Conservation (phyloP, 1,140 invertebrate species). For the Psilanteris sp. region DNA sequence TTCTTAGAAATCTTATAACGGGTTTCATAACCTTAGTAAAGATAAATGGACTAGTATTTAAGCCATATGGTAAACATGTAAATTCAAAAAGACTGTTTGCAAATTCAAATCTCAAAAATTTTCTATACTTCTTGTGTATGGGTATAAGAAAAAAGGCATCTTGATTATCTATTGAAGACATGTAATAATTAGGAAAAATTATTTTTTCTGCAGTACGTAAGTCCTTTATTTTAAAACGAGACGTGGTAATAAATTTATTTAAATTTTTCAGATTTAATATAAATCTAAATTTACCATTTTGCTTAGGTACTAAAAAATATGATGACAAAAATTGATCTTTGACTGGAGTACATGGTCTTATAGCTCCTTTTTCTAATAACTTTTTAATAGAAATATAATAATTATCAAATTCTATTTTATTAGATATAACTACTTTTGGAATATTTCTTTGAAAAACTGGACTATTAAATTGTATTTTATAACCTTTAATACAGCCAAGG, state of each 20-base stretch:
- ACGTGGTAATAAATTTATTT: not conserved
- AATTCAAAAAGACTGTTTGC: constrained; percentile 30
- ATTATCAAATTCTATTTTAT: not conserved
- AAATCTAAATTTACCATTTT: not conserved
- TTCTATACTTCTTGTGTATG: too few species aligned
- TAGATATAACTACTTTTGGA: not conserved
- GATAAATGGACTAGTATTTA: constrained; percentile 12
- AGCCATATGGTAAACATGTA: constrained; percentile 28
- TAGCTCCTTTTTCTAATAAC: too few species aligned
- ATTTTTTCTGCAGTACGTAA: not conserved
- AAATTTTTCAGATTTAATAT: constrained; percentile 11
- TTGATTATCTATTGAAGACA: not conserved
- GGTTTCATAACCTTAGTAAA: constrained; percentile 47
- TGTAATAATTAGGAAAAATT: not conserved
- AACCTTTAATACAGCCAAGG: not conserved
- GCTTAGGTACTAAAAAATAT: not conserved
- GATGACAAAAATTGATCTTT: not conserved
- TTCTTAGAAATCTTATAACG: constrained; percentile 5
- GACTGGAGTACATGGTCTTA: too few species aligned
- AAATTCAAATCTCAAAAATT: constrained; percentile 11
- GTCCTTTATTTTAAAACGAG: constrained; percentile 7
- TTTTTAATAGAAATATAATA: too few species aligned
- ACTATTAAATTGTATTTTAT: not conserved
- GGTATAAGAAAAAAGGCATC: constrained; percentile 1
- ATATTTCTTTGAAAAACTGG: not conserved